Evolutionary conservation across 2,888 invertebrate genomes (phyloP).

Genomic region (Petrolisthes cinctipes): DNA sequence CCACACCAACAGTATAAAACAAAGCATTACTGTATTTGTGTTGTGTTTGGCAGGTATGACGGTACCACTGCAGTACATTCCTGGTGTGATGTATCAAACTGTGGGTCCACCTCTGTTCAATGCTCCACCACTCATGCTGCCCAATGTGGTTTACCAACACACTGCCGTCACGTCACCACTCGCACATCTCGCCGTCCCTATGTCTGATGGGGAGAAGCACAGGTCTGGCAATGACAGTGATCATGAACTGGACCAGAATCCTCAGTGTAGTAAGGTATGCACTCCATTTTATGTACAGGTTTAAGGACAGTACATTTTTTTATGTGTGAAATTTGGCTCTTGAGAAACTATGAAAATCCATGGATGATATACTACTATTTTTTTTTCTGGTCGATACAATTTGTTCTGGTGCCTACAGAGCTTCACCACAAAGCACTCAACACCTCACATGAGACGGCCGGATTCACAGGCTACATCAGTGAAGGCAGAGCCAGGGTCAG

Average conservation of each 20-base stretch:
- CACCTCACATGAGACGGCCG: constrained; percentile 68
- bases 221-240: constrained; percentile 46
- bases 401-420: constrained; percentile 53
- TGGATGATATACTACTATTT: not conserved
- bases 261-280: constrained; percentile 36
- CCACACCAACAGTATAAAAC: too few relatives aligned
- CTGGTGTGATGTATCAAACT: constrained; percentile 76
- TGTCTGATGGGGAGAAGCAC: constrained; percentile 54
- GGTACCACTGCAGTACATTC: constrained; percentile 68
- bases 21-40: not conserved
- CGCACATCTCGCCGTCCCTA: constrained; percentile 64
- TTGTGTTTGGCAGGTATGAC: constrained; percentile 27
- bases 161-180: constrained; percentile 68
- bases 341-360: too few relatives aligned
- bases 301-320: not conserved
- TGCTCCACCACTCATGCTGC: constrained; percentile 75
- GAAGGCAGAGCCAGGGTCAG: constrained; percentile 74
- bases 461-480: constrained; percentile 74
- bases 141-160: constrained; percentile 72
- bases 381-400: not conserved
- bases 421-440: constrained; percentile 31
- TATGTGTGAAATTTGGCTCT: not conserved
- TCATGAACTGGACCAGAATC: constrained; percentile 37
- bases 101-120: constrained; percentile 68
- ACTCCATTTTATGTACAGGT: not conserved